A percentile compares a stretch with the other conserved stretches of the same genome.
Conservation (phyloP, 1,140 invertebrate species). For the Pogonognathellus flavescens region DNA sequence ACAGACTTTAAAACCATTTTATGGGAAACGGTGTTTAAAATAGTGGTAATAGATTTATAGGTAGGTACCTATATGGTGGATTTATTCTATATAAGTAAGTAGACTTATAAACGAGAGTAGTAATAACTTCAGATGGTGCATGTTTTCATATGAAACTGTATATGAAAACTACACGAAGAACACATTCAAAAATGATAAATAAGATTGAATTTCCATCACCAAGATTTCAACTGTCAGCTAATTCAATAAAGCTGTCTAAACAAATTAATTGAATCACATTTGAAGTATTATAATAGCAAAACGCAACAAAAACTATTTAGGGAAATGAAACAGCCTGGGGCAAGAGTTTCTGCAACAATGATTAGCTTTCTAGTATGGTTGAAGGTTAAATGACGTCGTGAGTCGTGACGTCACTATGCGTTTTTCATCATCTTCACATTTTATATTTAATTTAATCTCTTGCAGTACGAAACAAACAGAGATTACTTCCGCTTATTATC, state of each 20-base stretch:
- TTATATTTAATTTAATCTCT: no score
- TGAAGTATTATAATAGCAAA: slow-evolving; percentile 25
- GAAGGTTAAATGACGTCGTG: slow-evolving; percentile 46
- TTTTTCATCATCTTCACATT: slow-evolving; percentile 49
- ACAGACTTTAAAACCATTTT: not conserved
- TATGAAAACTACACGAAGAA: no score
- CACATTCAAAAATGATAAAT: not conserved
- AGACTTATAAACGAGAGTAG: no score
- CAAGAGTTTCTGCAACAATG: slow-evolving; percentile 44
- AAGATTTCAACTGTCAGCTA: no score
- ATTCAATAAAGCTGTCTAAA: not conserved
- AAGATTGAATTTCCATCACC: not conserved
- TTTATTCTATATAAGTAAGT: no score
- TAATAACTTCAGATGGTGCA: not conserved
- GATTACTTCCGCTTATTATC: no score
- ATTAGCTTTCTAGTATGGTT: slow-evolving; percentile 49
- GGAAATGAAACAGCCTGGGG: slow-evolving; percentile 42
- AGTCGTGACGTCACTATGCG: slow-evolving; percentile 35
- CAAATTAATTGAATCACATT: slow-evolving; percentile 36
- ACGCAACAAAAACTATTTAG: slow-evolving; percentile 41
- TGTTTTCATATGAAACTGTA: not conserved
- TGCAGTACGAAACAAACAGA: no score
- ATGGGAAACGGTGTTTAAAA: no score
- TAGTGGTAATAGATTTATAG: no score
- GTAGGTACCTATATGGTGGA: no score